Evolutionary conservation across 2,797 vertebrate genomes (phyloP).

Genomic region (Protonibea diacanthus): DNA sequence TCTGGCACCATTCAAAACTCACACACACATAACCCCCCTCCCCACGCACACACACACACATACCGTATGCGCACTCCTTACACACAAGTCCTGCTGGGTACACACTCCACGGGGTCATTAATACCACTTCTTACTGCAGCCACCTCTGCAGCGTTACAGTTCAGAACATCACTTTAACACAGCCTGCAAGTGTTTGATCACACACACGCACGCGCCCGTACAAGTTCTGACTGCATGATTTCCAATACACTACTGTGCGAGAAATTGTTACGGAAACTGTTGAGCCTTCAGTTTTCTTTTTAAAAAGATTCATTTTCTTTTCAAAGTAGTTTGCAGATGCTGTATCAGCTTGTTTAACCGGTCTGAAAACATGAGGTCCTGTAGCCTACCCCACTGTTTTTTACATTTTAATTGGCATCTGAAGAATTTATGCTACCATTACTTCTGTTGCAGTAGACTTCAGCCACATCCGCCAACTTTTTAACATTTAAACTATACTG

Average conservation of each 20-base stretch:
- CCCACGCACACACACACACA: neutral
- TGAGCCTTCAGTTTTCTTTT: neutral
- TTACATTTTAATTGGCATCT: conserved; percentile 6
- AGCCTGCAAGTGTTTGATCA: neutral
- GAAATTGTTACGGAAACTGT: neutral
- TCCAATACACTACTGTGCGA: neutral
- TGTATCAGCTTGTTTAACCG: neutral
- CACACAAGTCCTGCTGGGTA: conserved; percentile 25
- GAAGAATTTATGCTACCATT: neutral
- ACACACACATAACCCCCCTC: neutral
- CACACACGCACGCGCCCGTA: neutral
- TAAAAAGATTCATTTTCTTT: neutral
- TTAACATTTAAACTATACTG: neutral
- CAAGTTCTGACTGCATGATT: neutral
- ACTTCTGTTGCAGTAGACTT: conserved; percentile 8
- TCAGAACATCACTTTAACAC: conserved; percentile 25
- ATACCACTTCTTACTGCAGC: conserved; percentile 26
- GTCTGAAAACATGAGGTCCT: neutral
- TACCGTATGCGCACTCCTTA: neutral
- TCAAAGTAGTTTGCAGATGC: neutral
- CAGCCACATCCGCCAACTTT: conserved; percentile 22
- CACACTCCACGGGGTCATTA: conserved; percentile 44
- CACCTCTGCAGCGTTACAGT: conserved; percentile 29
- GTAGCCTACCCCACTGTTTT: neutral
- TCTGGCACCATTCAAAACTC: conserved; percentile 23